Evolutionary conservation across 2,113 vertebrate genomes (phyloP).

Genomic region (Dryoscopus gambensis): DNA sequence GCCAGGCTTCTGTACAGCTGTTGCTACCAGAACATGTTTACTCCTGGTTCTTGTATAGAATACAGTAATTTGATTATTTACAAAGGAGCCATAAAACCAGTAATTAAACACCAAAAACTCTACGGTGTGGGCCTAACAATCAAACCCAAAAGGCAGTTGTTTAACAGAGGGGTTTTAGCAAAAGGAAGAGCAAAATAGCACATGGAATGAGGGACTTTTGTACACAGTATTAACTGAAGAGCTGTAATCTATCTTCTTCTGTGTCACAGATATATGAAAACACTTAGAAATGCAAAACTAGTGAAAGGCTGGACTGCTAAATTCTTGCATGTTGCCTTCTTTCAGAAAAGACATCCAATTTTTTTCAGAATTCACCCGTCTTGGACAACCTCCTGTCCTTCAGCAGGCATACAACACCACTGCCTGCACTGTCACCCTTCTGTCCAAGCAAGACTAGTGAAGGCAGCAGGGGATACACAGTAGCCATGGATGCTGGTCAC

Average conservation of each 20-base stretch:
- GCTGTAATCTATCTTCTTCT: not conserved
- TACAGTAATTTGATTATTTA: not conserved
- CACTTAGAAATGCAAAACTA: not conserved
- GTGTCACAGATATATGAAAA: not conserved
- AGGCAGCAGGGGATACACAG: not conserved
- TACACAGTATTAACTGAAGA: not conserved
- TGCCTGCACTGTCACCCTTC: not conserved
- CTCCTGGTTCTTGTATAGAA: not conserved
- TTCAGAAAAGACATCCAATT: not conserved
- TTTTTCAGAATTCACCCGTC: not conserved
- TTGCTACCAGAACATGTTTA: not conserved
- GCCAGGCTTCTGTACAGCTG: not conserved
- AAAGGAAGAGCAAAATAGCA: not conserved
- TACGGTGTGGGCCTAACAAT: not conserved
- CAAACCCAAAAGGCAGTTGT: not conserved
- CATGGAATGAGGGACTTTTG: not conserved
- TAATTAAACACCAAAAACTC: not conserved
- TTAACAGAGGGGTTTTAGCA: not conserved
- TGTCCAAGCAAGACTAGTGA: fast-evolving
- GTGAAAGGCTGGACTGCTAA: not conserved
- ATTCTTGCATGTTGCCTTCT: not conserved
- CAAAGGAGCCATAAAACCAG: not conserved
- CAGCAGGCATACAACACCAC: not conserved
- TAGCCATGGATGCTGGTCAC: not conserved
- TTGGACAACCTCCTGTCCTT: not conserved